Base-by-base conservation (phyloP, 2,888 invertebrate species). In the Melitaea athalia region DNA sequence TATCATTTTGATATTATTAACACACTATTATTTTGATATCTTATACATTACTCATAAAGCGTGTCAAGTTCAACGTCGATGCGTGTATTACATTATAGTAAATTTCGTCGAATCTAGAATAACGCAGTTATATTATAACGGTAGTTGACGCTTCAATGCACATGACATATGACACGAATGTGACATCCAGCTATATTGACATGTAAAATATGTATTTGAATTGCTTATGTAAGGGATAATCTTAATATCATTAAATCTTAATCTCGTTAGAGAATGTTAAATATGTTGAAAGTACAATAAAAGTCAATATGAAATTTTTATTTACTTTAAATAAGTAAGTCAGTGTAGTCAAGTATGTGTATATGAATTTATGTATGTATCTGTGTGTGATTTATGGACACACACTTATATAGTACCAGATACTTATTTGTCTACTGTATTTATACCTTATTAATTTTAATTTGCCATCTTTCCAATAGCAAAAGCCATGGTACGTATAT, bases 121-220 rank as follows among this genome's bases (percentile, higher is more conserved):
- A 52, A 15, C 31, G 33, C 59, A 33, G 52, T 24, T 65, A 15
- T 59, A 31, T 14, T 42, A 8, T 45, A 60, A 65, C 65, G 65
- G 65, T 65, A 31, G 24, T 2, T 14, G 6, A 8, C 38, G 24
- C 59, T 43, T 12, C 52, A 60, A 45, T 60, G 43, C 45, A 52
- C 50, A 42, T 59, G 50, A 65, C 52, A 64, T 38, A 17, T 33
- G 55, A 63, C 55, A 49, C 42, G n/a, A 49, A 49, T 49, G 14
- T 47, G 57, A 65, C 65, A 57, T 57, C 38, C 15, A 4, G 38
- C 15, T 57, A 14, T 31, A 57, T 57, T 8, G 38, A 42, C 5
- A 38, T 15, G n/a, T 33, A 14, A 55, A 33, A 31, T n/a, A 33
- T 52, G 50, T 11, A 52, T 12, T n/a, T n/a, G 14, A 31, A 49